Conservation (phyloP, 2,797 vertebrate genomes). For the Spinus olivaceus region DNA sequence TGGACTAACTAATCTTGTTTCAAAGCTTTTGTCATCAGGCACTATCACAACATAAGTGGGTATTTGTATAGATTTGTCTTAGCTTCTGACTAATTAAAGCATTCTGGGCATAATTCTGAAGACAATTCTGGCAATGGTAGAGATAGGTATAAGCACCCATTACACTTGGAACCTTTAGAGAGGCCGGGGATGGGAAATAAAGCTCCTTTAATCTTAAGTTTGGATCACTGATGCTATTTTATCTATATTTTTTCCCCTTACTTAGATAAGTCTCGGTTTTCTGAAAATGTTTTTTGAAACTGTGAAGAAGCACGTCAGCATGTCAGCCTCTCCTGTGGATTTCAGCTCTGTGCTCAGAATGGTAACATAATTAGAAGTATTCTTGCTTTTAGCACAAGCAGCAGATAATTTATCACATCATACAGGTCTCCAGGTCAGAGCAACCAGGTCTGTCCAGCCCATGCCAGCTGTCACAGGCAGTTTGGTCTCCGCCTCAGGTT, state of each 20-base stretch:
- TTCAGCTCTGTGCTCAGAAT: constrained; percentile 79
- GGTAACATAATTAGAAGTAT: constrained; percentile 60
- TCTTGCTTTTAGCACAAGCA: background rate
- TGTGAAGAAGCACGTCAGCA: constrained; percentile 74
- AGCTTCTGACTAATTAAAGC: background rate
- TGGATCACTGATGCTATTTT: background rate
- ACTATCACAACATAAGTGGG: rapidly evolving
- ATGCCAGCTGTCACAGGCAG: background rate
- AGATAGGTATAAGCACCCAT: background rate
- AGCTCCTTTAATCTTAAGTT: background rate
- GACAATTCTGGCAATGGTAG: background rate
- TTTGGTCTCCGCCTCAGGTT: background rate
- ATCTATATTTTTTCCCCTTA: background rate
- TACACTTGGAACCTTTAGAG: background rate
- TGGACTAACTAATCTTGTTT: background rate
- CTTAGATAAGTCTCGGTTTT: constrained; percentile 87
- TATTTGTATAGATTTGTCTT: background rate
- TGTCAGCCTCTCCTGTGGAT: constrained; percentile 56
- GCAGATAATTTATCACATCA: background rate
- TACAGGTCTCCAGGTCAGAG: background rate
- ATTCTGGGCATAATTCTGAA: background rate
- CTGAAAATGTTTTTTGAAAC: constrained; percentile 78
- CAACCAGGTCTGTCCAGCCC: background rate
- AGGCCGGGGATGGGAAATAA: background rate
- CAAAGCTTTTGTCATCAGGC: background rate